Conservation (phyloP, 2,797 vertebrate genomes). For the Malacoraja senta region DNA sequence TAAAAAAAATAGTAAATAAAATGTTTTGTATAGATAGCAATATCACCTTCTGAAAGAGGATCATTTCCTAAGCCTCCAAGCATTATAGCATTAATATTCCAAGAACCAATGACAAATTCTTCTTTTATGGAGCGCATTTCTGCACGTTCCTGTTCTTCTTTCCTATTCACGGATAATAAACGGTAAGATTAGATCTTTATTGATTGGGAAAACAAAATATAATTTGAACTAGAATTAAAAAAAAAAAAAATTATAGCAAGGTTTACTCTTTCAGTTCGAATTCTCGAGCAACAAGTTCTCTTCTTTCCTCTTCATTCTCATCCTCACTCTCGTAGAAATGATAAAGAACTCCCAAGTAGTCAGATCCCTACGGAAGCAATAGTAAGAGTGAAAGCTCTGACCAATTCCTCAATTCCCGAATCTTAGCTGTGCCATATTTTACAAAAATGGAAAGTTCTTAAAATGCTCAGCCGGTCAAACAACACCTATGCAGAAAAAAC, state of each 20-base stretch:
- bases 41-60: slow-evolving; percentile 46
- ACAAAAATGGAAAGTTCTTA: background rate
- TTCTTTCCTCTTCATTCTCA: slow-evolving; percentile 48
- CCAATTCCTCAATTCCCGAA: background rate
- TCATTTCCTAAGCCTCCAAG: slow-evolving; percentile 48
- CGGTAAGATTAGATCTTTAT: background rate
- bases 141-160: slow-evolving; percentile 40
- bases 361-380: slow-evolving; percentile 47
- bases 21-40: background rate
- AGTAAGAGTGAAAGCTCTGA: background rate
- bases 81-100: slow-evolving; percentile 53
- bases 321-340: slow-evolving; percentile 50
- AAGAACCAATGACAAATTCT: slow-evolving; percentile 53
- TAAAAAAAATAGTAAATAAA: background rate
- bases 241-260: too few species aligned
- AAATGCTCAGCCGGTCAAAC: too few species aligned
- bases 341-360: slow-evolving; percentile 61
- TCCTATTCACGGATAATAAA: background rate
- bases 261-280: background rate
- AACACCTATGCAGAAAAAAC: too few species aligned
- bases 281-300: slow-evolving; percentile 38
- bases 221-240: background rate
- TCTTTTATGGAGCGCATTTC: slow-evolving; percentile 46
- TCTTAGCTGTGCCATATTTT: background rate
- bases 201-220: background rate